These are phyloP conservation scores for Rhynchomys soricoides DNA, from an alignment of 2,113 vertebrate species.

Conservation along the genomic window DNA sequence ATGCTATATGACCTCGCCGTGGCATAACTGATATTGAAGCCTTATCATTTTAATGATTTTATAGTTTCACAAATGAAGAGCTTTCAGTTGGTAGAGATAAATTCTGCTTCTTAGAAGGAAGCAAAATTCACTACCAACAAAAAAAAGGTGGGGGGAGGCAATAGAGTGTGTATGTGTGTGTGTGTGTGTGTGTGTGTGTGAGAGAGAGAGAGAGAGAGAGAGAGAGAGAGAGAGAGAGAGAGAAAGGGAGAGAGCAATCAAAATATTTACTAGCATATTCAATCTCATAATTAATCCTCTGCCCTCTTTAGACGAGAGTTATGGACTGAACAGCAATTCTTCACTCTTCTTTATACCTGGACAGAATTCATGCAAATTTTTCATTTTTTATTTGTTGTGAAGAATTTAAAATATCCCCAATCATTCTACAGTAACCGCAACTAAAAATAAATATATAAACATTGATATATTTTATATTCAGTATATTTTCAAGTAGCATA, in stretches of 20 bases:
- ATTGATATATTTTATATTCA: background rate
- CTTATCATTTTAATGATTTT: background rate
- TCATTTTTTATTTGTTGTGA: background rate
- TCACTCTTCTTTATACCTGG: background rate
- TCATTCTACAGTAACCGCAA: background rate
- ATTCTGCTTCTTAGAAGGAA: background rate
- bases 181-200: too few relatives aligned
- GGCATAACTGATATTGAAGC: background rate
- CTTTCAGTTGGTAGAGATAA: background rate
- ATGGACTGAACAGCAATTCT: background rate
- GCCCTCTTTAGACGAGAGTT: conserved; percentile 16
- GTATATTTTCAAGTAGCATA: background rate
- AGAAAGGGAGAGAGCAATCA: background rate
- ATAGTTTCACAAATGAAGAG: background rate
- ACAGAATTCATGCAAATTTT: background rate
- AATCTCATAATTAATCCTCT: conserved; percentile 58
- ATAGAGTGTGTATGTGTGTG: background rate
- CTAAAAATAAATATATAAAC: background rate
- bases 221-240: background rate
- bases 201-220: background rate
- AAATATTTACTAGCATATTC: conserved; percentile 35
- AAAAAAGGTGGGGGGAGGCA: background rate
- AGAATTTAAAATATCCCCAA: background rate
- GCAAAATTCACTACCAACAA: background rate
- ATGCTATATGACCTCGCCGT: background rate